phyloP scores from a whole-genome alignment of 2,113 vertebrate genomes.

The Paraplagusia blochii region DNA sequence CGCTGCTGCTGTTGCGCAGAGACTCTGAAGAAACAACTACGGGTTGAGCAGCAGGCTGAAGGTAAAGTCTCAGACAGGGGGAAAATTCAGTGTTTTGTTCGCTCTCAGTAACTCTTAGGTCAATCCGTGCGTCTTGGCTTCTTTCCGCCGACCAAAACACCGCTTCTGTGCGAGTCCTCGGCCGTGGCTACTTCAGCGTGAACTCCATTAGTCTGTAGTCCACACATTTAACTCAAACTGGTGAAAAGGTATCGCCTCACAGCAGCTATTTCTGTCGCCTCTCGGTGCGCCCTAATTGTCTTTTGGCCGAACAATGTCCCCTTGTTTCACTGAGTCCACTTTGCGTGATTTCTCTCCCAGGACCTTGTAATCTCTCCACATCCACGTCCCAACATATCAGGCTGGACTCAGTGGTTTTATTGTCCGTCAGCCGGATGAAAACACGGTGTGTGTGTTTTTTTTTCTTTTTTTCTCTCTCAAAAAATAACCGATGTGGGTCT shows the following conservation, averaged over 20 bases:
- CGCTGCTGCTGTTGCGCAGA: conserved; percentile 9
- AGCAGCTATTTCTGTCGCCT: conserved; percentile 44
- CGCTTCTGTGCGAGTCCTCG: conserved; percentile 40
- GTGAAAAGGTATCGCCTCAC: conserved; percentile 34
- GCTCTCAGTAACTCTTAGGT: conserved; percentile 46
- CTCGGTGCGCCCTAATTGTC: conserved; percentile 60
- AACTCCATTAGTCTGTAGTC: conserved; percentile 59
- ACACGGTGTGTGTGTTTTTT: not conserved
- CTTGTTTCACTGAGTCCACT: conserved; percentile 65
- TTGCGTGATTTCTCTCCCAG: conserved; percentile 67
- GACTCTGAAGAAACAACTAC: conserved; percentile 53
- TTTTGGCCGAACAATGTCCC: conserved; percentile 64
- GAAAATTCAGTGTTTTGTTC: conserved; percentile 8
- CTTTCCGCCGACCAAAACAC: no score
- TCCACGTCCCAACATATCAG: conserved; percentile 32
- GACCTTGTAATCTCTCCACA: conserved; percentile 48
- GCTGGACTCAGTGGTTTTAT: not conserved
- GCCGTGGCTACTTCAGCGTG: conserved; percentile 39
- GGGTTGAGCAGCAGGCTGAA: conserved; percentile 39
- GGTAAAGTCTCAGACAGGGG: conserved; percentile 59
- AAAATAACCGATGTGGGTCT: conserved; percentile 47
- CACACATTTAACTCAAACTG: conserved; percentile 39
- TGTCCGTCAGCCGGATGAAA: conserved; percentile 8
- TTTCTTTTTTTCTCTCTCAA: conserved; percentile 39
- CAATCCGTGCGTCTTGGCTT: conserved; percentile 40